A percentile compares a stretch with the other conserved stretches of the same genome.
phyloP scores from a whole-genome alignment of 2,888 invertebrate species.

The Adelognathus sp. region DNA sequence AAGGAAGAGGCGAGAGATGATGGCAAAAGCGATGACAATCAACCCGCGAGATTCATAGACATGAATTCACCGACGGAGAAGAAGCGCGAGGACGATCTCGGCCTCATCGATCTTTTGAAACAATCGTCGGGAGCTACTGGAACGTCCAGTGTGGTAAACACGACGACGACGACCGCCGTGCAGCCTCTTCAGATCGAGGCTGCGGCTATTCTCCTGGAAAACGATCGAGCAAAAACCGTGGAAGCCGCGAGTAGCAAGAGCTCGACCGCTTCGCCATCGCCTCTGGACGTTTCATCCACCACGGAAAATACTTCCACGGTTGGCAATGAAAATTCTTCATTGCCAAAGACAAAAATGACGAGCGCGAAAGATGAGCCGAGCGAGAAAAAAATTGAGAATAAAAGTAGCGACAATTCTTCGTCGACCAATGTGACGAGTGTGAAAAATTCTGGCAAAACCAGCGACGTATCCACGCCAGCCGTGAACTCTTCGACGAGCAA shows the following conservation, averaged over 20 bases:
- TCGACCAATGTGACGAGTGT: slow-evolving; percentile 10
- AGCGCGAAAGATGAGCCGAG: background rate
- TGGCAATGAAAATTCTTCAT: background rate
- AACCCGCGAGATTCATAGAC: slow-evolving; percentile 50
- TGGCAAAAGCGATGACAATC: slow-evolving; percentile 27
- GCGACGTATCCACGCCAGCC: background rate
- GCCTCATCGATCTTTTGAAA: slow-evolving; percentile 72
- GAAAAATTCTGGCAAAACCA: slow-evolving; percentile 13
- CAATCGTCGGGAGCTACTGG: slow-evolving; percentile 73
- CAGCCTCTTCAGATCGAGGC: slow-evolving; percentile 77
- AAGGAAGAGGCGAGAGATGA: slow-evolving; percentile 32
- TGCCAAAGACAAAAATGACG: slow-evolving; percentile 10
- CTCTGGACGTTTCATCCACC: background rate
- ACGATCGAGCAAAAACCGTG: slow-evolving; percentile 43
- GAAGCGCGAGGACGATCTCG: slow-evolving; percentile 60
- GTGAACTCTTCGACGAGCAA: background rate
- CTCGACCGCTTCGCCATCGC: slow-evolving; percentile 2
- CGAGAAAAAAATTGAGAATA: slow-evolving; percentile 18
- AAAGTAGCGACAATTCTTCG: slow-evolving; percentile 7
- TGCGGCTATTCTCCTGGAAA: slow-evolving; percentile 65
- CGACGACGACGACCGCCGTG: slow-evolving; percentile 77
- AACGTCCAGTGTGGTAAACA: slow-evolving; percentile 76
- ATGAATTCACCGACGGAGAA: slow-evolving; percentile 19
- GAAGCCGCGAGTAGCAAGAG: slow-evolving; percentile 6
- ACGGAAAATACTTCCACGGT: background rate